phyloP scores from a whole-genome alignment of 2,113 vertebrate genomes.

The Morone saxatilis region DNA sequence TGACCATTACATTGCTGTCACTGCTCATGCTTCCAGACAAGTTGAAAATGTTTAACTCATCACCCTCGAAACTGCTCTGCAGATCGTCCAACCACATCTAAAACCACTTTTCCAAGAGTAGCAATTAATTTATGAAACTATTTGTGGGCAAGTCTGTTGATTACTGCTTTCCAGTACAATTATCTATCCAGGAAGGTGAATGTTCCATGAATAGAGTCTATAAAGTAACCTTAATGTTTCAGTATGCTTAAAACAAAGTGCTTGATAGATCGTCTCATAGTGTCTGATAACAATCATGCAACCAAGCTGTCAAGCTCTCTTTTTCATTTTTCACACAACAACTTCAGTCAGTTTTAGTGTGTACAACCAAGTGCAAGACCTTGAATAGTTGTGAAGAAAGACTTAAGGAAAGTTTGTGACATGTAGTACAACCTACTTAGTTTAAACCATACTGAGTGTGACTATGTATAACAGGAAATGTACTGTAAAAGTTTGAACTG shows the following conservation, averaged over 20 bases:
- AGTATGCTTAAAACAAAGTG: no score
- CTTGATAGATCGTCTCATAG: no score
- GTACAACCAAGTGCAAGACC: neutral
- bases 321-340: neutral
- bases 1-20: neutral
- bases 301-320: no score
- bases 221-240: no score
- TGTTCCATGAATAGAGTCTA: neutral
- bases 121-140: neutral
- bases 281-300: neutral
- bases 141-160: neutral
- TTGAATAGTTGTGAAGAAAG: neutral
- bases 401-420: neutral
- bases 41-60: neutral
- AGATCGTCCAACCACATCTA: neutral
- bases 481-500: neutral
- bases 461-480: neutral
- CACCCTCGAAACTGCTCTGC: neutral
- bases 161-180: neutral
- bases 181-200: neutral
- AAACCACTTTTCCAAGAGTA: neutral
- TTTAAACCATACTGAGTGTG: neutral
- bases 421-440: neutral
- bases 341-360: neutral
- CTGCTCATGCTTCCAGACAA: neutral